These are phyloP conservation scores for Ditylenchus dipsaci DNA, from an alignment of 1,140 invertebrate species.

Conservation along the genomic window DNA sequence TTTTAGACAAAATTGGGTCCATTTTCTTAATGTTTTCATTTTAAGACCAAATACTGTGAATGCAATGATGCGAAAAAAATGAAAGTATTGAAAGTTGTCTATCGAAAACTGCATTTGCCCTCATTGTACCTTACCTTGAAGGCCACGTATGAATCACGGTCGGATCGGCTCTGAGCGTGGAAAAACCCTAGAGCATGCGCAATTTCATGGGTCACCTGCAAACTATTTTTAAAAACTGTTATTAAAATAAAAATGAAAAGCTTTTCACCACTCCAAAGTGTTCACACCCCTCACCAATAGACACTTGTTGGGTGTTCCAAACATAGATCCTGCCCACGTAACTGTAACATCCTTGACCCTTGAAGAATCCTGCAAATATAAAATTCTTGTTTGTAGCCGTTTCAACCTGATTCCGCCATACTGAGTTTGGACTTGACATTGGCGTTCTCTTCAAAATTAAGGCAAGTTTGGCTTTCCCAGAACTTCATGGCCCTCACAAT, in stretches of 20 bases:
- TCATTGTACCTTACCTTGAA: conserved; percentile 11
- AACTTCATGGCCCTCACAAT: conserved; percentile 3
- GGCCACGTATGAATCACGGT: conserved; percentile 18
- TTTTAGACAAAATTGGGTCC: too few relatives aligned
- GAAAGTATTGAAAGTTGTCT: too few relatives aligned
- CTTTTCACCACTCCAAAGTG: conserved; percentile 7
- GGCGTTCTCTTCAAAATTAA: conserved; percentile 3
- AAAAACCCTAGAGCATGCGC: conserved; percentile 28
- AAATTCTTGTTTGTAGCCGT: too few relatives aligned
- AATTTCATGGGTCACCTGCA: conserved; percentile 22
- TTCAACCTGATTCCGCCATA: too few relatives aligned
- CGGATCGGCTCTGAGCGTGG: conserved; percentile 18
- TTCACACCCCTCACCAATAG: conserved; percentile 20
- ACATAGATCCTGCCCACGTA: conserved; percentile 3
- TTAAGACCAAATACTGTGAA: too few relatives aligned
- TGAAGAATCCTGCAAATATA: not conserved
- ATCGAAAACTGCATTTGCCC: too few relatives aligned
- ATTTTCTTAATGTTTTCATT: too few relatives aligned
- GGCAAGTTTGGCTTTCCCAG: conserved; percentile 6
- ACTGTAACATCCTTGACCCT: conserved; percentile 5
- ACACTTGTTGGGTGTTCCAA: not conserved
- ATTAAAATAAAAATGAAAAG: not conserved
- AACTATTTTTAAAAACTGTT: conserved; percentile 9
- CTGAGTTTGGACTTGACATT: not conserved
- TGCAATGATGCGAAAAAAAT: too few relatives aligned